Evolutionary conservation across 2,113 vertebrate genomes (phyloP).

Genomic region (Psammodynastes pulverulentus): DNA sequence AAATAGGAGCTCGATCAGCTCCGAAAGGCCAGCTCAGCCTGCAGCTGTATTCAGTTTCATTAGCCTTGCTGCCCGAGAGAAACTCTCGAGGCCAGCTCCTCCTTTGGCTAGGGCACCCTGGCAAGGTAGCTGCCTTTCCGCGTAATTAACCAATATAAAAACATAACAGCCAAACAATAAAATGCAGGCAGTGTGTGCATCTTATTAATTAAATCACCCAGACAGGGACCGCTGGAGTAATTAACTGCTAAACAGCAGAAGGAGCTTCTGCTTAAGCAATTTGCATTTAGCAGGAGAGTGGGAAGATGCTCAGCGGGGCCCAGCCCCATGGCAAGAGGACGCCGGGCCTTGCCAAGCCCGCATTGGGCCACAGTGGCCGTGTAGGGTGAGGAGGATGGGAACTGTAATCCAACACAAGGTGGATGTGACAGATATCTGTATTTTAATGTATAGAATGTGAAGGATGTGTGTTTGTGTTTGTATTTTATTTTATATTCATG

Average conservation of each 20-base stretch:
- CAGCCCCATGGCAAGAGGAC: neutral
- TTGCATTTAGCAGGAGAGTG: neutral
- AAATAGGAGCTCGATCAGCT: neutral
- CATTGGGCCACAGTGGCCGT: neutral
- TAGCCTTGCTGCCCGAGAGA: neutral
- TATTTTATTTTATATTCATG: too few relatives aligned
- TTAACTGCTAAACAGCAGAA: neutral
- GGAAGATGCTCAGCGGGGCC: neutral
- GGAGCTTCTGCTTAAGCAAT: neutral
- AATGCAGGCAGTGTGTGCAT: neutral
- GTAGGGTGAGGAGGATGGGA: neutral
- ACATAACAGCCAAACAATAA: neutral
- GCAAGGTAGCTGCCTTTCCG: neutral
- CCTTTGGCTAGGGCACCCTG: neutral
- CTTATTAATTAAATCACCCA: constrained; percentile 24
- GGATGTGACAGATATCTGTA: neutral
- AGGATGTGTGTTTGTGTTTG: too few relatives aligned
- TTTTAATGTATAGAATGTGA: too few relatives aligned
- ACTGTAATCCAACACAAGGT: neutral
- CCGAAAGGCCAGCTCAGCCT: neutral
- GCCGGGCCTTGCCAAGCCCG: neutral
- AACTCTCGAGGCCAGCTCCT: neutral
- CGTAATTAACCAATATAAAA: constrained; percentile 16
- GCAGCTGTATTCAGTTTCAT: neutral
- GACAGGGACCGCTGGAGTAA: neutral